Base-by-base conservation (phyloP, 2,113 vertebrate species). In the Megalops atlanticus region DNA sequence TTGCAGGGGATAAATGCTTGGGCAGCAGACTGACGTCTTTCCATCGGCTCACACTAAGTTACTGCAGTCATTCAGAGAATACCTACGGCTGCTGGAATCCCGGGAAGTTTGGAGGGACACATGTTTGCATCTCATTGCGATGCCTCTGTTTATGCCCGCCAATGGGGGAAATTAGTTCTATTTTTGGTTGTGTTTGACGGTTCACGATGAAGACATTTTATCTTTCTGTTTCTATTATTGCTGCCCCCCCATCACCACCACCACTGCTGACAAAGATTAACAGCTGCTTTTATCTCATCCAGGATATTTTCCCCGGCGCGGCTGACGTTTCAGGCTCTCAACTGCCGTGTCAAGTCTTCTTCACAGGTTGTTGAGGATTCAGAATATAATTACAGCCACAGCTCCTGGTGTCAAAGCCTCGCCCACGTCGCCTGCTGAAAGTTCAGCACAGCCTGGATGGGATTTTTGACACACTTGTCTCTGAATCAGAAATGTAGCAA, bases 221-320 rank as follows among this genome's bases (percentile, higher is more conserved):
- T 76, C 78, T 68, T 74, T 64, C 58, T n/a, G 79, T 39, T n/a
- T n/a, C n/a, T n/a, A 39, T 77, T 68, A 58, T 86, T 86, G 84
- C 78, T 76, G 85, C 84, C 70, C 82, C 77, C 81, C 86, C 81
- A 80, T 76, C 85, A 83, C 15, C 88, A 70, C 85, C 81, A 88
- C 82, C 85, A 81, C 81, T 84, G 87, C 91, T 92, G 91, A 92
- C 92, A 88, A 82, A 92, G 93, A 94, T 92, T 89, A 93, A 92
- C 88, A 86, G 88, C 85, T 84, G 81, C 92, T 93, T 93, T 92
- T 91, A 93, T 92, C 91, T 91, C 84, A 83, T 87, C 75, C 88
- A 12, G 82, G 80, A 88, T 85, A 77, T 88, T 86, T 90, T 86
- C n/a, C 69, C 81, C 41, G 82, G 81, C 74, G 47, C 49, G 81